These are phyloP conservation scores for Benthosema pterotum DNA, from an alignment of 2,797 vertebrate species.

Conservation along the genomic window DNA sequence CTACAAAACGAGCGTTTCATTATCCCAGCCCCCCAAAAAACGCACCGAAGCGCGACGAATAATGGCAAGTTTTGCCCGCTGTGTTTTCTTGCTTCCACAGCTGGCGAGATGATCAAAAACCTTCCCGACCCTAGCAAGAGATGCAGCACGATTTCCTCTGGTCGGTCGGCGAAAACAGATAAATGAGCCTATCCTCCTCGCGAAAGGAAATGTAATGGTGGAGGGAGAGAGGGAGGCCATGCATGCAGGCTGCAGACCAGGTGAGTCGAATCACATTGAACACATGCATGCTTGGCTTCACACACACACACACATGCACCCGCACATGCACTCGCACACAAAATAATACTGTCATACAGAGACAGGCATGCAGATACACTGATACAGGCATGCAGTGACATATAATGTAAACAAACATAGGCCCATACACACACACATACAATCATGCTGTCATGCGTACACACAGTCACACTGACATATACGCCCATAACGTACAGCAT, in stretches of 20 bases:
- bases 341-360: no score
- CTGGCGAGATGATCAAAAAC: slow-evolving; percentile 43
- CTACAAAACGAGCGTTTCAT: slow-evolving; percentile 62
- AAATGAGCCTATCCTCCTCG: slow-evolving; percentile 21
- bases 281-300: background rate
- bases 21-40: slow-evolving; percentile 48
- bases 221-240: slow-evolving; percentile 20
- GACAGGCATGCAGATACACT: no score
- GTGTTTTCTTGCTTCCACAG: background rate
- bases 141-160: background rate
- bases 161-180: slow-evolving; percentile 15
- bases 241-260: slow-evolving; percentile 23
- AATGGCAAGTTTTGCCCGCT: background rate
- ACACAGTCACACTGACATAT: no score
- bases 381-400: no score
- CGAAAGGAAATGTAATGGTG: slow-evolving; percentile 41
- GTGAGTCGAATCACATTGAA: slow-evolving; percentile 33
- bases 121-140: slow-evolving; percentile 42
- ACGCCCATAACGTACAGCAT: no score
- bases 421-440: no score
- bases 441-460: no score
- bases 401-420: no score
- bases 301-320: slow-evolving; percentile 29
- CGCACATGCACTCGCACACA: background rate
- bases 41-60: slow-evolving; percentile 6